Evolutionary conservation across 2,113 vertebrate genomes (phyloP), one percentile per base, ranked within the genome.

Genomic region (Salvelinus fontinalis): DNA sequence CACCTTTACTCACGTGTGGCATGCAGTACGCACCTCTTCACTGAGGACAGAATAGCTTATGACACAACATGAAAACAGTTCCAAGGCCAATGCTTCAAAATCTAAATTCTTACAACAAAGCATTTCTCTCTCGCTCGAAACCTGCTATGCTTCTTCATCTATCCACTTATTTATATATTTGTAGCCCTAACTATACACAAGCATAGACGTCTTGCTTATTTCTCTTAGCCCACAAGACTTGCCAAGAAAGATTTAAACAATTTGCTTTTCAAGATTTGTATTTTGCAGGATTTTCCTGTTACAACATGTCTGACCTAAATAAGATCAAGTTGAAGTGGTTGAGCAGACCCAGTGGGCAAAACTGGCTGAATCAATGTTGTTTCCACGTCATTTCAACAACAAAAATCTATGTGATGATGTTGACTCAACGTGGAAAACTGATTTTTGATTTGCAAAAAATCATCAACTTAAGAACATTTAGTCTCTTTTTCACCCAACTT

Each of bases 251-350:
- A 86, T 85, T 89, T 80, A 89, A 85, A 87, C 83, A 82, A 1
- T 59, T 83, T 85, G 83, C 0, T 12, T 49, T 14, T 65, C 62
- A 82, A 77, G 81, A 77, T 48, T 69, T 22, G 1, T 80, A 65
- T 85, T 80, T 85, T 85, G 84, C 83, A 73, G 70, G 67, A 70
- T 79, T 78, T 81, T 74, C 72, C 72, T 57, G 73, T 79, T 84
- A 49, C 79, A 84, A 74, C 34, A 49, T 74, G 70, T 84, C 81
- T 83, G 86, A 90, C 87, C 87, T 86, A 85, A 90, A 93, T 88
- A 51, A 12, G 12, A 51, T 39, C 34, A 92, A 67, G 60, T 6
- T 62, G 78, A 11, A 82, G 68, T 71, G 78, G 75, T 73, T 67
- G 78, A 77, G 74, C 59, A 24, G 67, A 39, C 34, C 34, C 34